Evolutionary conservation across 30 jellyfish, hydroid and myxozoan genomes (phyloP), one percentile per base, ranked within the genome.

Genomic region (Mastigias papua): DNA sequence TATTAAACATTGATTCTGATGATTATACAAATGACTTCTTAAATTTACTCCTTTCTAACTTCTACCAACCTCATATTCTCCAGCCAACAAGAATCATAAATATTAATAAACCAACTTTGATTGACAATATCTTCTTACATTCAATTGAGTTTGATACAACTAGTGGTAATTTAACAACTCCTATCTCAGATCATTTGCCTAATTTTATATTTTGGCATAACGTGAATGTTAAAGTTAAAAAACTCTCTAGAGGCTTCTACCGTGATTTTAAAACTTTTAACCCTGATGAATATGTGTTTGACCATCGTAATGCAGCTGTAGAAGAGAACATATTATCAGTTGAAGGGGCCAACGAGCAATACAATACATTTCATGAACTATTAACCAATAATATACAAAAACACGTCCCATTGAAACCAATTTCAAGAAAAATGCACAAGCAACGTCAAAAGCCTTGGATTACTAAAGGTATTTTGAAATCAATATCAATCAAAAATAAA

Each of bases 401-500:
- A n/a, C 91, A 82, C 49, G 75, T 75, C 31, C 89, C 92, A 68
- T 27, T 82, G 61, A 82, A 66, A 68, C 86, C 92, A 35, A 57
- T 82, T 34, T 48, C 69, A 1, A 82, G 76, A 37, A 46, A 82
- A 62, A 46, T 25, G 58, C 32, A 48, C 29, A 82, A 82, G 65
- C 87, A 82, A 65, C 73, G 42, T 68, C 66, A 82, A 42, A 82
- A 82, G 69, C 92, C 92, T 64, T 82, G 89, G 92, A 64, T 82
- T 25, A 82, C 77, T 68, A 76, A 82, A 35, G 66, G 76, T 5
- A 81, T 81, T 42, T 19, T 81, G 32, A 67, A 65, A 46, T 42
- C 32, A 62, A 82, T 82, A 70, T 70, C 82, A 70, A 70, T 70
- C 82, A 30, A 30, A 70, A 70, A 70, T 30, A 70, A 1, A 70